Conservation (phyloP, 2,797 vertebrate species). For the Sparus aurata region DNA sequence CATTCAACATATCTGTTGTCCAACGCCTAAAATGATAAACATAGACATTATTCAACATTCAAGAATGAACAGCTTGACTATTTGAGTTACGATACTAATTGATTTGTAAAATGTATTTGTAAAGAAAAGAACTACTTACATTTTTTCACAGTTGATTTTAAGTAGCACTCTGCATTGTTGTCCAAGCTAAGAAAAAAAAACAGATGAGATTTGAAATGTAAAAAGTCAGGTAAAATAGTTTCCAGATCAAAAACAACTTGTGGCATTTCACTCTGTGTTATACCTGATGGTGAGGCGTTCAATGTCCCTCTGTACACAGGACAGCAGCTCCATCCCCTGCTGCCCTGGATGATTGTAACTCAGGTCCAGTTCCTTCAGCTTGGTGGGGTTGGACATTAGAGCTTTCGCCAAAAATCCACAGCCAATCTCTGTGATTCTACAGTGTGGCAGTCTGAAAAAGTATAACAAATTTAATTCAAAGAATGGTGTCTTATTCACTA, state of each 20-base stretch:
- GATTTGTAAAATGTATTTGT: background rate
- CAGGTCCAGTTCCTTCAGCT: constrained; percentile 50
- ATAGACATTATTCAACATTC: background rate
- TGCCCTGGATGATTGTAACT: constrained; percentile 48
- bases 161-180: constrained; percentile 38
- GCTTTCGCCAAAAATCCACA: constrained; percentile 25
- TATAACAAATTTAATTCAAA: background rate
- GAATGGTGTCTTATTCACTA: background rate
- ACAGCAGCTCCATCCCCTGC: constrained; percentile 12
- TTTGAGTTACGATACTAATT: background rate
- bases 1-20: background rate
- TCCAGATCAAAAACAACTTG: background rate
- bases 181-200: constrained; percentile 9
- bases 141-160: constrained; percentile 56
- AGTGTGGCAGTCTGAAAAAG: constrained; percentile 32
- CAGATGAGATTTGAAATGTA: background rate
- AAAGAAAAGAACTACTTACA: constrained; percentile 21
- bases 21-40: background rate
- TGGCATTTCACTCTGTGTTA: background rate
- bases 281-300: constrained; percentile 39
- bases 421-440: constrained; percentile 44
- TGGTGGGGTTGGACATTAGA: constrained; percentile 17
- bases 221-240: background rate
- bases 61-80: background rate
- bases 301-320: constrained; percentile 6